These are phyloP conservation scores for Rhagophthalmus giganteus DNA, from an alignment of 2,888 invertebrate genomes.

Conservation along the genomic window DNA sequence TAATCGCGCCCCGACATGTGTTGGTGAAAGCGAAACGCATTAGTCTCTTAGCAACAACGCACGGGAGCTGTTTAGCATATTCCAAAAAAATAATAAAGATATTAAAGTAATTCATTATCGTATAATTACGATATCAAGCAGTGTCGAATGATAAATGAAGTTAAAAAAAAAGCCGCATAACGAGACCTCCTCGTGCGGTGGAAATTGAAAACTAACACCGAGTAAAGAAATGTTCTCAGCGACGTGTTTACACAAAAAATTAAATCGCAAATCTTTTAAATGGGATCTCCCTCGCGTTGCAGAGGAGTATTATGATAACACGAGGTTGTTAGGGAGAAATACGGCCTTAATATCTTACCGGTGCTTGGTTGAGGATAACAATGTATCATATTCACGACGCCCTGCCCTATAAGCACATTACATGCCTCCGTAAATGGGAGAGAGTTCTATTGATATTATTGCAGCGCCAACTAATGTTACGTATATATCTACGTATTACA, in stretches of 20 bases:
- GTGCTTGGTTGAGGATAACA: constrained; percentile 42
- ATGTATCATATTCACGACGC: constrained; percentile 48
- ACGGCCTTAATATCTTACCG: constrained; percentile 47
- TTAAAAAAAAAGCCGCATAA: constrained; percentile 34
- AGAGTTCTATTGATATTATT: constrained; percentile 44
- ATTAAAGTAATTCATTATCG: constrained; percentile 31
- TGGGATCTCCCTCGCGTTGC: constrained; percentile 42
- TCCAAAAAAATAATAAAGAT: constrained; percentile 29
- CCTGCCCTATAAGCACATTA: constrained; percentile 44
- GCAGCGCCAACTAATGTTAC: constrained; percentile 38
- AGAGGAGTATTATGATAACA: constrained; percentile 47
- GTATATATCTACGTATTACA: constrained; percentile 33
- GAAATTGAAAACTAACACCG: constrained; percentile 45
- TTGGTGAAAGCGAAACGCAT: constrained; percentile 1
- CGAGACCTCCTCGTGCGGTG: constrained; percentile 32
- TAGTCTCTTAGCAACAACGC: constrained; percentile 9
- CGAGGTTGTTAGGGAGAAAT: constrained; percentile 45
- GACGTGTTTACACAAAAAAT: constrained; percentile 47
- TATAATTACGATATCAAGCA: constrained; percentile 43
- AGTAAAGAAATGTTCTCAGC: constrained; percentile 34
- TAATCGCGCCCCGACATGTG: background rate
- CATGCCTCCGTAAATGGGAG: constrained; percentile 42
- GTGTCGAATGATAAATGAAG: constrained; percentile 30
- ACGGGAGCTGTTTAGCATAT: constrained; percentile 8
- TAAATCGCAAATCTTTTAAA: constrained; percentile 51